Percentiles rank a stretch among this genome's conserved stretches.
Evolutionary conservation across 2,888 invertebrate genomes (phyloP).

Genomic region (Chaitophorus viminalis): DNA sequence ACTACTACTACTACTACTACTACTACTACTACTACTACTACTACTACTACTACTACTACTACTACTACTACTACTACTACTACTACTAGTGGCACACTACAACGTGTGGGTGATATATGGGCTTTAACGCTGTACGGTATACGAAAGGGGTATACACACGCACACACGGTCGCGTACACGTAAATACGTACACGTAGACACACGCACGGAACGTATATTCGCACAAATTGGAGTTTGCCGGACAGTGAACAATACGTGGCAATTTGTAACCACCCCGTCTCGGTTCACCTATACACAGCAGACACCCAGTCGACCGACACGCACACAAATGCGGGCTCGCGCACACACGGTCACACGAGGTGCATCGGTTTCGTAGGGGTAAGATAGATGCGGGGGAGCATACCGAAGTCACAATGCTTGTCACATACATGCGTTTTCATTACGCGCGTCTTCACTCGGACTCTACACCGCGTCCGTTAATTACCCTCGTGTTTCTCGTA

Average conservation of each 20-base stretch:
- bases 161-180: too few relatives aligned
- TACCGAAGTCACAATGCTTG: constrained; percentile 51
- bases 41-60: neutral
- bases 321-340: neutral
- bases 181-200: too few relatives aligned
- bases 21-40: neutral
- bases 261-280: constrained; percentile 51
- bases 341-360: neutral
- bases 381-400: neutral
- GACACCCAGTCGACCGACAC: neutral
- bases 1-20: neutral
- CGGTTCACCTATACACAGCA: neutral
- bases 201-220: neutral
- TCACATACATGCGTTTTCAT: constrained; percentile 53
- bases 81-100: neutral
- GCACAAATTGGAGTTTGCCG: constrained; percentile 57
- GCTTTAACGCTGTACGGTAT: constrained; percentile 24
- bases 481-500: constrained; percentile 27
- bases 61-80: neutral
- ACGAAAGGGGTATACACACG: constrained; percentile 30
- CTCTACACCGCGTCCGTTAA: constrained; percentile 8
- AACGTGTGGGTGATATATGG: constrained; percentile 41
- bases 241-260: constrained; percentile 61
- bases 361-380: constrained; percentile 7
- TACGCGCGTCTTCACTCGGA: constrained; percentile 45